phyloP scores from a whole-genome alignment of 2,113 vertebrate species.

The Pandion haliaetus region DNA sequence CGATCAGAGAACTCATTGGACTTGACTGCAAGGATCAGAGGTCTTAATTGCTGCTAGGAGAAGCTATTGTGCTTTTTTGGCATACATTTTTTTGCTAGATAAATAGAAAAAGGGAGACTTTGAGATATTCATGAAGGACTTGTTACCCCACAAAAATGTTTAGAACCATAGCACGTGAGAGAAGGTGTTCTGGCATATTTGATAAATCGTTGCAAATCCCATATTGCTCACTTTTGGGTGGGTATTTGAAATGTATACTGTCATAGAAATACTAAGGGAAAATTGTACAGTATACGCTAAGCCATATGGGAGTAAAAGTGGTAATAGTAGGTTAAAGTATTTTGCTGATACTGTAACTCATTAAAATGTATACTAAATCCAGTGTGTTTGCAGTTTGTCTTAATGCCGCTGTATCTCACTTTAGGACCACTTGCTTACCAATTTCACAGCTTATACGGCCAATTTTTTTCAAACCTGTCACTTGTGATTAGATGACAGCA shows the following conservation, averaged over 20 bases:
- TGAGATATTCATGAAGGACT: slow-evolving; percentile 49
- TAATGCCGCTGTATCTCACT: slow-evolving; percentile 63
- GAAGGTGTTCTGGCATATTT: slow-evolving; percentile 63
- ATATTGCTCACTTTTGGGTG: slow-evolving; percentile 27
- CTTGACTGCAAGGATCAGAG: slow-evolving; percentile 5
- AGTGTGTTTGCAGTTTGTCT: slow-evolving; percentile 58
- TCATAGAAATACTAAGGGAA: slow-evolving; percentile 50
- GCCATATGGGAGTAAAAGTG: slow-evolving; percentile 17
- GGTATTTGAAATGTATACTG: slow-evolving; percentile 46
- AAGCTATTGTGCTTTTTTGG: slow-evolving; percentile 47
- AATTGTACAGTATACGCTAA: slow-evolving; percentile 26
- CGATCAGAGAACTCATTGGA: slow-evolving; percentile 5
- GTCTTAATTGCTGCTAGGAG: slow-evolving; percentile 56
- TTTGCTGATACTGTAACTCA: slow-evolving; percentile 34
- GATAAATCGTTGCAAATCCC: slow-evolving; percentile 12
- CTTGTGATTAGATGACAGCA: neutral
- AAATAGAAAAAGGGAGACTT: slow-evolving; percentile 28
- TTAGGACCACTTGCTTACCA: slow-evolving; percentile 37
- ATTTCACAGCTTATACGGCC: neutral
- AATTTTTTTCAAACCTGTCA: neutral
- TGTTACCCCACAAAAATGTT: slow-evolving; percentile 31
- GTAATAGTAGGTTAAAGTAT: slow-evolving; percentile 30
- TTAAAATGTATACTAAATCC: slow-evolving; percentile 38
- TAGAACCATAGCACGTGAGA: slow-evolving; percentile 68
- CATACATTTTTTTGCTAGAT: slow-evolving; percentile 27